Evolutionary conservation across 2,797 vertebrate species (phyloP).

Genomic region (Schizopygopsis pylzovi): DNA sequence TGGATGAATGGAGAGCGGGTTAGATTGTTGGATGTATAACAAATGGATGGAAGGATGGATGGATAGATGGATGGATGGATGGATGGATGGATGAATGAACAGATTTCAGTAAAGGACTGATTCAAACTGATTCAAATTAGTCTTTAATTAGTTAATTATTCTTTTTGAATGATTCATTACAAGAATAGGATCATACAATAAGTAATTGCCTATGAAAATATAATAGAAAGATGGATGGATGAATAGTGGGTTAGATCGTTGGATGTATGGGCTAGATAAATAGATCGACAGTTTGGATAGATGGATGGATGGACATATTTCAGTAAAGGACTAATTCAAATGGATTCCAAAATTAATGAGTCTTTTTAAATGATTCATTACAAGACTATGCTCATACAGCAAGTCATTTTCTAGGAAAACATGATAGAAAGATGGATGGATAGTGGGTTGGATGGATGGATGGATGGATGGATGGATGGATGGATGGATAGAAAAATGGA

Average conservation of each 20-base stretch:
- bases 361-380: neutral
- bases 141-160: too few species aligned
- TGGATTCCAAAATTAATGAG: neutral
- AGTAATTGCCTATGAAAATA: neutral
- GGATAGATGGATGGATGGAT: neutral
- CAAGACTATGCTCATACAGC: neutral
- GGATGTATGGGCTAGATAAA: too few species aligned
- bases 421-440: neutral
- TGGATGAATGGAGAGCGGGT: too few species aligned
- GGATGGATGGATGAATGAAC: too few species aligned
- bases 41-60: too few species aligned
- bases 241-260: too few species aligned
- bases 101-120: neutral
- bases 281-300: neutral
- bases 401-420: neutral
- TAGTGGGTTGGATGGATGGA: too few species aligned
- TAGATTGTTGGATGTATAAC: too few species aligned
- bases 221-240: neutral
- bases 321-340: neutral
- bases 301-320: neutral
- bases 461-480: too few species aligned
- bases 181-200: neutral
- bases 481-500: too few species aligned
- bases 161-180: neutral
- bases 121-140: too few species aligned